These are phyloP conservation scores for Hoplostethus mediterraneus DNA, from an alignment of 2,797 vertebrate genomes.

Conservation along the genomic window DNA sequence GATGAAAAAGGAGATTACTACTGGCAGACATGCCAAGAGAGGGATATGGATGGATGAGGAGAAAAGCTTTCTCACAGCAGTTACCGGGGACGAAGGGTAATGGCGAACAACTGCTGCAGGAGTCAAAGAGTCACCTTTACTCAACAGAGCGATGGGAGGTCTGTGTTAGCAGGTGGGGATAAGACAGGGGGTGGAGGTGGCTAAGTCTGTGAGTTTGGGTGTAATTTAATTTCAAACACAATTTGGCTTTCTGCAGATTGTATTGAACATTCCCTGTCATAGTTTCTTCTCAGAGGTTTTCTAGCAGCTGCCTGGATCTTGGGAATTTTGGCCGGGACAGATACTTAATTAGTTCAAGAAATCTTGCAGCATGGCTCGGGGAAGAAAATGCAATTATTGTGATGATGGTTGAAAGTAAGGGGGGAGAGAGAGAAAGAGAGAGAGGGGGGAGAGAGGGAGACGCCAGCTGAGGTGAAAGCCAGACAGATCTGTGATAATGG, in stretches of 20 bases:
- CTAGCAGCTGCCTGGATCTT: neutral
- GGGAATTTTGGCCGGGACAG: constrained; percentile 1
- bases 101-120: neutral
- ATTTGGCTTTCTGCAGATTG: neutral
- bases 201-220: neutral
- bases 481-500: constrained; percentile 9
- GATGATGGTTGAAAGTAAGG: constrained; percentile 7
- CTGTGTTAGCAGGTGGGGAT: neutral
- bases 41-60: neutral
- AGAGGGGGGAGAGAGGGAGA: constrained; percentile 15
- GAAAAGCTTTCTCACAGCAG: neutral
- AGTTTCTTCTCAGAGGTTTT: neutral
- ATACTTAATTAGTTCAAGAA: constrained; percentile 42
- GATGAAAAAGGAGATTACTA: neutral
- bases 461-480: constrained; percentile 31
- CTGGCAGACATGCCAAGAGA: neutral
- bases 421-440: neutral
- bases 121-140: neutral
- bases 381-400: neutral
- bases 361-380: constrained; percentile 7
- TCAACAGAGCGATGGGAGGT: neutral
- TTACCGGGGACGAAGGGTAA: neutral
- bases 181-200: neutral
- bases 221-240: neutral
- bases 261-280: neutral